phyloP scores from a whole-genome alignment of 2,113 vertebrate genomes.

The Pao palembangensis region DNA sequence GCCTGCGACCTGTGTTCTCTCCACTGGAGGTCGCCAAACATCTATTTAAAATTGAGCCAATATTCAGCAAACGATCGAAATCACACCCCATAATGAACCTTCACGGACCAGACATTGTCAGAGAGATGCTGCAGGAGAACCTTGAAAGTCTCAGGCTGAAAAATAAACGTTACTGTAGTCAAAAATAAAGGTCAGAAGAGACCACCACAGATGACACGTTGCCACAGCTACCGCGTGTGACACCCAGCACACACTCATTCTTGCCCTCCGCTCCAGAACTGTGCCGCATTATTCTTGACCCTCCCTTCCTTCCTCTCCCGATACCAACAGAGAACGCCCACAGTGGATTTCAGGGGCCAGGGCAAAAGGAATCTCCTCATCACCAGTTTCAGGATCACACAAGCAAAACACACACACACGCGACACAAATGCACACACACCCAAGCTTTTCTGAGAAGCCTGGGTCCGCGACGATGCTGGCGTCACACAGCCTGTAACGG shows the following conservation, averaged over 20 bases:
- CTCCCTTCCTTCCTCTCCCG: constrained; percentile 72
- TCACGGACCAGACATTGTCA: too few species aligned
- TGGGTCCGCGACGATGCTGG: background rate
- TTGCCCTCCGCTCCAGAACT: constrained; percentile 37
- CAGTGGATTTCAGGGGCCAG: constrained; percentile 53
- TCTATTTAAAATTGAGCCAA: too few species aligned
- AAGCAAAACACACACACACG: constrained; percentile 1
- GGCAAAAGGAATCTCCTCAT: constrained; percentile 51
- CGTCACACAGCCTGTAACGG: constrained; percentile 1
- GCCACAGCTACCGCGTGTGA: background rate
- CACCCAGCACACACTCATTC: background rate
- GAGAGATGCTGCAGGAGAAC: too few species aligned
- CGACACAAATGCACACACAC: constrained; percentile 18
- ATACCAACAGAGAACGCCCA: constrained; percentile 70
- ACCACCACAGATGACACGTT: background rate
- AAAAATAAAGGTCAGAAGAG: too few species aligned
- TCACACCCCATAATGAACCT: too few species aligned
- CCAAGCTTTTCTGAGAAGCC: constrained; percentile 45
- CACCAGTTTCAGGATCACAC: constrained; percentile 45
- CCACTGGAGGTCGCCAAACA: too few species aligned
- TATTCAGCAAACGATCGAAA: too few species aligned
- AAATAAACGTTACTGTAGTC: too few species aligned
- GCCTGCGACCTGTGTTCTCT: too few species aligned
- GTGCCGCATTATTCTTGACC: constrained; percentile 57
- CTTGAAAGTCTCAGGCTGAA: too few species aligned